Evolutionary conservation across 2,797 vertebrate species (phyloP), one percentile per base, ranked within the genome.

Genomic region (Micrastur ruficollis): DNA sequence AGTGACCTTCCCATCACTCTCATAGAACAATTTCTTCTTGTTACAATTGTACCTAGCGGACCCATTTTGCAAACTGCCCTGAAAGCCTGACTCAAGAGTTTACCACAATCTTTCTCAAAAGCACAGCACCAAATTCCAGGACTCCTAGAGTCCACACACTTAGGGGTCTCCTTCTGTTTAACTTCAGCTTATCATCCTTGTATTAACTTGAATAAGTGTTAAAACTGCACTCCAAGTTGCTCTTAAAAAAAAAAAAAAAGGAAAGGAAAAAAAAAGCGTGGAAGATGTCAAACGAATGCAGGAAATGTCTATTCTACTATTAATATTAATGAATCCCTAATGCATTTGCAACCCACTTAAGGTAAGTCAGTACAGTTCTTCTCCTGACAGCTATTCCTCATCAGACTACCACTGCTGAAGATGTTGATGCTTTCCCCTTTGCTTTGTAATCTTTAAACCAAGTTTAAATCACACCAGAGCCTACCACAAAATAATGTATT

Each of bases 141-240:
- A 95, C 75, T 95, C 89, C 68, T 75, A 46, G 89, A 95, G 84
- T 92, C 31, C 89, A 86, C 90, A 81, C 84, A 93, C 75, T 96
- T 93, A 97, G 92, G 80, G 97, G 93, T 96, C 97, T 96, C 81
- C 91, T 82, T 96, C 84, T 97, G 95, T 97, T 97, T 97, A 94
- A 91, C 95, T 97, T 97, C 78, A 92, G 94, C 86, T 97, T 97
- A 97, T 97, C 95, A 75, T 68, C 90, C 81, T 71, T 94, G 90
- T 95, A 95, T 91, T 95, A 94, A 97, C 92, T 90, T 93, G 78
- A 95, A 85, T 72, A 96, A 95, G 90, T 92, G 92, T 96, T 97
- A 96, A 97, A 97, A 96, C 81, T 94, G 75, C 86, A 88, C 68
- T 94, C 90, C 74, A 83, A 71, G 68, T 91, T 86, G 83, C 49